Base-by-base conservation (phyloP, 2,888 invertebrate species). In the Andrena bicolor region DNA sequence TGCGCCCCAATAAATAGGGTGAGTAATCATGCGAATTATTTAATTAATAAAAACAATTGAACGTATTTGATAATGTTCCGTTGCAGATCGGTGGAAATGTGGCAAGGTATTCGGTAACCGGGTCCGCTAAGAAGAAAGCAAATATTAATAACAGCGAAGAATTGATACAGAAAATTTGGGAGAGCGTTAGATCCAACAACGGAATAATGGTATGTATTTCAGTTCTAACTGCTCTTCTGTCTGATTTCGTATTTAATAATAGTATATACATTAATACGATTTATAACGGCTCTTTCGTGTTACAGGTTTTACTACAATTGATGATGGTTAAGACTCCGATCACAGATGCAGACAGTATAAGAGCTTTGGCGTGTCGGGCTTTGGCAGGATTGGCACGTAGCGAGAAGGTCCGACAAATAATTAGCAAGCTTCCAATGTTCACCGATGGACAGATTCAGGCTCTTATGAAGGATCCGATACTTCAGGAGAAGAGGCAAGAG, bases 401-500 rank as follows among this genome's bases (percentile, higher is more conserved):
- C 74, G 98, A 98, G 92, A 98, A 98, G 68, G 97, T 99, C 2
- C 94, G 97, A 5, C 99, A 99, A 95, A 99, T 99, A 90, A 97
- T 99, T 80, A 97, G 98, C 89, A 99, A 99, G 94, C 95, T 99
- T 83, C 99, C 99, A 0, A 95, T 99, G 80, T 98, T 99, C 94
- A 98, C 98, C 73, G 97, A 97, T 90, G 98, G 98, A 16, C 98
- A 98, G 93, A 96, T 99, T 90, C 99, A 99, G 94, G 97, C 96
- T 86, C 94, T 99, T 74, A 99, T 99, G 98, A 97, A 98, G 73
- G 99, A 99, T 94, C 99, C 99, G 13, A 98, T 99, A 82, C 95
- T 99, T 0, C 99, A 99, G 94, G 99, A 99, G 94, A 99, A 99
- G 94, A 95, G 99, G 0, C 97, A 97, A 86, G 99, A 99, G 90